Evolutionary conservation across 2,113 vertebrate species (phyloP).

Genomic region (Acrocephalus arundinaceus): DNA sequence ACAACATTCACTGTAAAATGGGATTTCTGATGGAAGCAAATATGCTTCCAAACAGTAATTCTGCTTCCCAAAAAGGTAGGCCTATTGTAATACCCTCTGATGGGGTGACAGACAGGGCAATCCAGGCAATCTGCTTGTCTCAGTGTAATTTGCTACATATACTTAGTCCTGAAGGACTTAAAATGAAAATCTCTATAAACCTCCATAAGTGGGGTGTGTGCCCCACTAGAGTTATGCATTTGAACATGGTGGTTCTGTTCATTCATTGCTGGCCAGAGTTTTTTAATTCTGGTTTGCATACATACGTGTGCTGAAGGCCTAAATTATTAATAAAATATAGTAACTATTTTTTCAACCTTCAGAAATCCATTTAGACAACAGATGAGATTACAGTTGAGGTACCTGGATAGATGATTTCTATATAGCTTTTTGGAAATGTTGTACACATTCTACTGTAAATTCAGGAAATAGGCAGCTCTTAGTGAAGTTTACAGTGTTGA

Average conservation of each 20-base stretch:
- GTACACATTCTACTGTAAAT: neutral
- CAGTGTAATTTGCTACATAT: neutral
- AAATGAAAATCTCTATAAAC: neutral
- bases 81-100: neutral
- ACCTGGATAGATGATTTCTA: neutral
- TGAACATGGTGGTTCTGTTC: neutral
- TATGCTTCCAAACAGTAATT: neutral
- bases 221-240: neutral
- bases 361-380: neutral
- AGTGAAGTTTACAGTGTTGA: neutral
- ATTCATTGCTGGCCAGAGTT: neutral
- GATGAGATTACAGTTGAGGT: neutral
- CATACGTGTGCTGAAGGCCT: neutral
- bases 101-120: neutral
- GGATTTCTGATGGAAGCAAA: neutral
- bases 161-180: neutral
- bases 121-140: neutral
- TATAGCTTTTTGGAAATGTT: neutral
- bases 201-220: rapidly evolving
- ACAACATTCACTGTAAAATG: neutral
- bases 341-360: neutral
- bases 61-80: neutral
- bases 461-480: neutral
- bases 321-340: neutral
- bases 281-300: neutral